These are phyloP conservation scores for Cheilosia impressa DNA, from an alignment of 2,888 invertebrate species.

Conservation along the genomic window DNA sequence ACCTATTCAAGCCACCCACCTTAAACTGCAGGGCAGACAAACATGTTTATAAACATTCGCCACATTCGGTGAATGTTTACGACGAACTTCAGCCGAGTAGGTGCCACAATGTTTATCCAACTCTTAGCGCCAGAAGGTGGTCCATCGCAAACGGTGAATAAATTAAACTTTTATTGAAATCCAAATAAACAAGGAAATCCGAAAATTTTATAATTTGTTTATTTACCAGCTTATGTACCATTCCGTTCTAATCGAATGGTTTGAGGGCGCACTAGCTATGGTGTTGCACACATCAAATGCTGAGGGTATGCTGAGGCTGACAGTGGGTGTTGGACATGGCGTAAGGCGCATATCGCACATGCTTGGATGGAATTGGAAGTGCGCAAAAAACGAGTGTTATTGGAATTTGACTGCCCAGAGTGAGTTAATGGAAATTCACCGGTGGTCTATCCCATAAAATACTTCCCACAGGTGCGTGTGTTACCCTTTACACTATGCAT, in stretches of 20 bases:
- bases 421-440: conserved; percentile 50
- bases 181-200: conserved; percentile 67
- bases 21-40: conserved; percentile 37
- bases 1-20: too few species aligned
- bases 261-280: neutral
- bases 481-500: neutral
- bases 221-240: conserved; percentile 37
- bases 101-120: conserved; percentile 67
- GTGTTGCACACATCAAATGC: conserved; percentile 27
- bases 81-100: conserved; percentile 61
- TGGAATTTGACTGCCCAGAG: conserved; percentile 57
- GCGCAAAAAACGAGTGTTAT: conserved; percentile 36
- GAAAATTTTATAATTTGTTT: conserved; percentile 67
- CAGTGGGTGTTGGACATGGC: conserved; percentile 22
- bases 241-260: conserved; percentile 10
- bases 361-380: conserved; percentile 7
- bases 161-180: conserved; percentile 74
- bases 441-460: conserved; percentile 57
- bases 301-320: conserved; percentile 23
- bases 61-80: conserved; percentile 63
- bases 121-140: conserved; percentile 74
- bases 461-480: conserved; percentile 49
- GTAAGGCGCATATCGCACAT: neutral
- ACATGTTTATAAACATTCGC: conserved; percentile 68
- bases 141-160: conserved; percentile 74